Conservation (phyloP, 2,888 invertebrate genomes). For the Meghimatium bilineatum region DNA sequence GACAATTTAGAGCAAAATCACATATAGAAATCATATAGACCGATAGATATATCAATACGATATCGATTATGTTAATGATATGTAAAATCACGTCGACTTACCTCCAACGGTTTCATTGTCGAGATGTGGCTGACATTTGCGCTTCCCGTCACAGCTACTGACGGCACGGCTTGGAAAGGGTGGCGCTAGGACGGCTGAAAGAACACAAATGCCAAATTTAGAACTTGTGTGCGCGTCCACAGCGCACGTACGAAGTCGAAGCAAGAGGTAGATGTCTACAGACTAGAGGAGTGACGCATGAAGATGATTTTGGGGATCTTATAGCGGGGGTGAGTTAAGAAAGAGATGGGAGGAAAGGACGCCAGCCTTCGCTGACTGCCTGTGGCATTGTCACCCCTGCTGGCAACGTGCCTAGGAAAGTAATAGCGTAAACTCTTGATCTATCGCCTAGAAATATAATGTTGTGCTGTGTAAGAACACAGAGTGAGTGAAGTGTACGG, state of each 20-base stretch:
- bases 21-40: neutral
- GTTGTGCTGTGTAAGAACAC: constrained; percentile 8
- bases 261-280: constrained; percentile 41
- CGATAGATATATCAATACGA: neutral
- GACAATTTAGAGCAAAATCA: neutral
- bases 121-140: constrained; percentile 35
- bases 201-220: constrained; percentile 48
- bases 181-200: constrained; percentile 46
- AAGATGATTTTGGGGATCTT: constrained; percentile 19
- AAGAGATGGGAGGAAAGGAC: constrained; percentile 26
- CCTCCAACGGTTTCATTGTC: constrained; percentile 47
- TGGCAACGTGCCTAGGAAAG: constrained; percentile 23
- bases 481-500: neutral
- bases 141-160: constrained; percentile 37
- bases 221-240: constrained; percentile 45
- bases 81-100: constrained; percentile 3
- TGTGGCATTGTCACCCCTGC: constrained; percentile 36
- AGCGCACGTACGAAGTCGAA: constrained; percentile 41
- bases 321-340: constrained; percentile 17
- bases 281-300: constrained; percentile 23
- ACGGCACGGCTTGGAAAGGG: constrained; percentile 39
- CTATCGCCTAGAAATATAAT: constrained; percentile 10
- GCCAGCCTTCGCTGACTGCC: constrained; percentile 15
- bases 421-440: constrained; percentile 19
- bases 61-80: neutral